Base-by-base conservation (phyloP, 2,113 vertebrate genomes). In the Acrocephalus kingi region DNA sequence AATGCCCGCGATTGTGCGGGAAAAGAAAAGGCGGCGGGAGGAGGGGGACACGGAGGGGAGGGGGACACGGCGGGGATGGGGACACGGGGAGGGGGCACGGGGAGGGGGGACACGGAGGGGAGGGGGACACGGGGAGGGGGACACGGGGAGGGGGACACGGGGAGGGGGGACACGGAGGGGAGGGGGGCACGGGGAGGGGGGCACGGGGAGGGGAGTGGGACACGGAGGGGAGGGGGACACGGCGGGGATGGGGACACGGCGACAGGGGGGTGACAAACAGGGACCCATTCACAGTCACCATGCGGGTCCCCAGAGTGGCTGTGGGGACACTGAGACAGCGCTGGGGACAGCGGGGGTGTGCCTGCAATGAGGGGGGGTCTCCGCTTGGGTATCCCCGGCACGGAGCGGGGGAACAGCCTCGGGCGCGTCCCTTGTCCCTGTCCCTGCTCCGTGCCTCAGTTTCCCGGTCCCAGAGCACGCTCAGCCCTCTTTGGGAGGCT, bases 1-100 rank as follows among this genome's bases (percentile, higher is more conserved):
- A 96, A 96, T 93, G 91, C 63, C 63, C 2, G 21, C 62, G 73
- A 93, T 95, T 96, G 93, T 96, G 81, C 30, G 20, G 81, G 91
- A 21, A 33, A 77, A 94, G 92, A 95, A 94, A 81, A 72, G 87
- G 48, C n/a, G 43, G 52, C 24, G 33, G 24, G 48, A 23, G 46
- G 67, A 48, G 24, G 43, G 58, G 48, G 83, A 81, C 30, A 2
- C 4, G 16, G 54, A 9, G 23, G 27, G 15, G 41, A 43, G 69
- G 77, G 63, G 88, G 64, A 39, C 58, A 3, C 1, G n/a, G 43
- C 6, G 15, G 62, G 63, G 46, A 17, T 58, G 72, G 64, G 88
- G 66, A 31, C n/a, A n/a, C n/a, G n/a, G n/a, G n/a, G n/a, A n/a
- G n/a, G n/a, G n/a, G n/a, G n/a, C n/a, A n/a, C n/a, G n/a, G n/a